These are phyloP conservation scores for Varroa destructor DNA, from an alignment of 1,140 invertebrate genomes.

Conservation along the genomic window DNA sequence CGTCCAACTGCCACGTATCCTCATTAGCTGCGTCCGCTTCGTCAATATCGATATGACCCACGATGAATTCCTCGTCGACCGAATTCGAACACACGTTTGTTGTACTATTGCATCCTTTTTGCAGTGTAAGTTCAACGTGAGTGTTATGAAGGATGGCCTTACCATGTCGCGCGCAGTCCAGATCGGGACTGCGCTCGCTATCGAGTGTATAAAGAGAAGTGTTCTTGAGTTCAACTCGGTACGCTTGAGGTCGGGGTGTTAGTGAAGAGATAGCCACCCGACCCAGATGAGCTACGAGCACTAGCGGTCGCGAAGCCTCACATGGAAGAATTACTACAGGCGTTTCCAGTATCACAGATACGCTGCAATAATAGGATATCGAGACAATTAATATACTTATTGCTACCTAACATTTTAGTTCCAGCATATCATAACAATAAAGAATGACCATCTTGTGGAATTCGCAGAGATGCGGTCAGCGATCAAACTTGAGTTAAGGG, in stretches of 20 bases:
- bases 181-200: constrained; percentile 18
- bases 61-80: neutral
- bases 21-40: neutral
- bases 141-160: constrained; percentile 68
- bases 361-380: constrained; percentile 32
- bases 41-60: constrained; percentile 16
- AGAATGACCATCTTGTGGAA: neutral
- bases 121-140: constrained; percentile 52
- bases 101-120: constrained; percentile 28
- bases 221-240: constrained; percentile 35
- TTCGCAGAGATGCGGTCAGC: neutral
- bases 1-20: constrained; percentile 26
- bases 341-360: constrained; percentile 59
- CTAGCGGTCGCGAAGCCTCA: constrained; percentile 58
- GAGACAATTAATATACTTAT: constrained; percentile 31
- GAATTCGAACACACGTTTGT: neutral
- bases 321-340: constrained; percentile 75
- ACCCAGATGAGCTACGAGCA: constrained; percentile 82
- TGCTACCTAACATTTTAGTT: neutral
- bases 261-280: constrained; percentile 48
- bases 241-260: constrained; percentile 42
- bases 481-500: neutral
- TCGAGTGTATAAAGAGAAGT: constrained; percentile 9
- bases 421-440: neutral
- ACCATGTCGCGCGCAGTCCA: constrained; percentile 46